Evolutionary conservation across 1,140 invertebrate genomes (phyloP), one percentile per base, ranked within the genome.

Genomic region (Gonatopus flavifemur): DNA sequence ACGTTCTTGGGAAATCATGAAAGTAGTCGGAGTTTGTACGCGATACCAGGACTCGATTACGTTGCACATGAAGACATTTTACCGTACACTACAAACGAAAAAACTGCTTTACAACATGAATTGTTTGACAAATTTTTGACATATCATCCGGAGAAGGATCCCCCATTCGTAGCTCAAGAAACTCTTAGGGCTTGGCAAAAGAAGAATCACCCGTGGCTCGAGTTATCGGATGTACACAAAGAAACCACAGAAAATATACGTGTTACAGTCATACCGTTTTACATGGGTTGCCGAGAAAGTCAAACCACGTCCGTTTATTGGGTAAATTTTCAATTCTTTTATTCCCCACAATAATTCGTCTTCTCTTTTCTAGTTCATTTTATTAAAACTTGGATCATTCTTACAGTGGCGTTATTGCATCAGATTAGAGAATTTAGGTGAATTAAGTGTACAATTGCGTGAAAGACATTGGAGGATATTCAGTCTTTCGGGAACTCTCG

Each of bases 401-500:
- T 72, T 79, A n/a, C 64, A 93, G 93, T 96, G 92, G 93, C 83
- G 95, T 20, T 98, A 98, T 67, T 97, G 94, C 71, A 96, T 98
- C 66, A 82, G 96, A 18, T 77, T 98, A 41, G 96, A 98, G 81
- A 98, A 98, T 79, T 79, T 97, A 21, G 92, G 94, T 2, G 84
- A 91, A 49, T 76, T 90, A 30, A 89, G 89, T 48, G 93, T 98
- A 2, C 94, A 97, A 72, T 77, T 98, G 28, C 82, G 95, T 44
- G 94, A 98, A 80, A 80, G 96, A 40, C 93, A 98, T 73, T 98
- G 95, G 96, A 84, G 93, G 60, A 97, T 98, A 71, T 98, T 97
- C 74, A 95, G 92, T 33, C 78, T 96, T 37, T 94, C 92, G 37
- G 95, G 94, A 31, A 96, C 94, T 12, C 79, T 98, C 62, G 95